Percentiles rank a stretch among this genome's conserved stretches.
phyloP scores from a whole-genome alignment of 64 coral and sea anemone species.

The Montipora capricornis region DNA sequence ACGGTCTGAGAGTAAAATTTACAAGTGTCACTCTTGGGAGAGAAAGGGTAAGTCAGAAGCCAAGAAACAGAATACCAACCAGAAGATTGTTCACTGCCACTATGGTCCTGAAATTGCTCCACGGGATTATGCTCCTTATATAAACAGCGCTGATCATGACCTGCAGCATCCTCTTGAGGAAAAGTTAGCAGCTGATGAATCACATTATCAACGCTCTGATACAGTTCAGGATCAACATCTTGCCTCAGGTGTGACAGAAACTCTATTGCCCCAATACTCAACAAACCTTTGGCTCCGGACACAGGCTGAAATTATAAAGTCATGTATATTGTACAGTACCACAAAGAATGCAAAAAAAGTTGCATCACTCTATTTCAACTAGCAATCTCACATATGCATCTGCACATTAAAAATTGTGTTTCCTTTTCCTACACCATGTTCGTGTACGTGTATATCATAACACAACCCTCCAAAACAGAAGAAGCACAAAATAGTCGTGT shows the following conservation, averaged over 20 bases:
- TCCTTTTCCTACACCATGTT: too few species aligned
- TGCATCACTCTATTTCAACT: too few species aligned
- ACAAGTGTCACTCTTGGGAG: not conserved
- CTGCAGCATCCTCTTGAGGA: conserved; percentile 51
- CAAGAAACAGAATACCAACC: not conserved
- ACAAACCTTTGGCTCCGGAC: conserved; percentile 74
- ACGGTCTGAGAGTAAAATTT: not conserved
- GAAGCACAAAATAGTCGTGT: too few species aligned
- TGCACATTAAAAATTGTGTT: too few species aligned
- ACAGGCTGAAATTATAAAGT: conserved; percentile 46
- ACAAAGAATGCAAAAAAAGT: too few species aligned
- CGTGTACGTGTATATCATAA: too few species aligned
- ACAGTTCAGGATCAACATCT: conserved; percentile 84
- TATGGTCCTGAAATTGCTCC: not conserved
- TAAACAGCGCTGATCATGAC: conserved; percentile 67
- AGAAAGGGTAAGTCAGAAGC: not conserved
- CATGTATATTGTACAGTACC: not conserved
- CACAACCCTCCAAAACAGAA: too few species aligned
- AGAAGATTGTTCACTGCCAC: not conserved
- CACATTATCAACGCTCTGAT: conserved; percentile 85
- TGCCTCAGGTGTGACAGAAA: conserved; percentile 92
- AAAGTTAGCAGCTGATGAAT: conserved; percentile 86
- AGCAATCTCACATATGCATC: too few species aligned
- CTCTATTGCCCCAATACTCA: conserved; percentile 89
- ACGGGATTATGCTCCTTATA: conserved; percentile 42